Base-by-base conservation (phyloP, 2,888 invertebrate genomes). In the Drosophila eohydei region DNA sequence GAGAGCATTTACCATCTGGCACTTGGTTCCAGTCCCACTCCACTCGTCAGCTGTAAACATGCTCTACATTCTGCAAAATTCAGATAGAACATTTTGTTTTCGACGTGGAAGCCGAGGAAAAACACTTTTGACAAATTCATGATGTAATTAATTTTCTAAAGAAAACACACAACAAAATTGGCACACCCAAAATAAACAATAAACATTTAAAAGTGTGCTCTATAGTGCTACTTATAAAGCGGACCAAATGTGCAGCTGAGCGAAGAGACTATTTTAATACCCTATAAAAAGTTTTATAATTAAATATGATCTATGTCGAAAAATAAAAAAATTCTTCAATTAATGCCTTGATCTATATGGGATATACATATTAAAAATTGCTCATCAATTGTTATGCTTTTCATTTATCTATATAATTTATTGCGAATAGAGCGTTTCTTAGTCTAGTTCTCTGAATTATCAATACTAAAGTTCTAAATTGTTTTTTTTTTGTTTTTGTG, bases 151-250 rank as follows among this genome's bases (percentile, higher is more conserved):
- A 87, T 81, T 81, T 81, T 55, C 57, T n/a, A 66, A 71, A 64
- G 64, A 60, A 56, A 73, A 77, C 68, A 75, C 48, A 50, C 43
- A 4, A 21, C 21, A 52, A 74, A 89, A 83, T 87, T 89, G 89
- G 88, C 88, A 81, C 84, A 87, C 87, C 71, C 52, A 76, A 70
- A 79, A 75, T 78, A 89, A 89, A 87, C 89, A 89, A 83, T 74
- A 83, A 87, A 76, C 81, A 74, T 72, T 60, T 61, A 54, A 62
- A 67, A 72, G 66, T 56, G 8, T 60, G 61, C 34, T 43, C 68
- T 60, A 66, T 52, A 74, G 69, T 50, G 60, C 66, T 80, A 80
- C 74, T 76, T 71, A 62, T 60, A 68, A 50, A 60, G 71, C 30
- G 21, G 54, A 34, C 38, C 26, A 34, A 40, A 21, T 21, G 21